phyloP scores from a whole-genome alignment of 2,797 vertebrate genomes.

The Oreochromis grahami region DNA sequence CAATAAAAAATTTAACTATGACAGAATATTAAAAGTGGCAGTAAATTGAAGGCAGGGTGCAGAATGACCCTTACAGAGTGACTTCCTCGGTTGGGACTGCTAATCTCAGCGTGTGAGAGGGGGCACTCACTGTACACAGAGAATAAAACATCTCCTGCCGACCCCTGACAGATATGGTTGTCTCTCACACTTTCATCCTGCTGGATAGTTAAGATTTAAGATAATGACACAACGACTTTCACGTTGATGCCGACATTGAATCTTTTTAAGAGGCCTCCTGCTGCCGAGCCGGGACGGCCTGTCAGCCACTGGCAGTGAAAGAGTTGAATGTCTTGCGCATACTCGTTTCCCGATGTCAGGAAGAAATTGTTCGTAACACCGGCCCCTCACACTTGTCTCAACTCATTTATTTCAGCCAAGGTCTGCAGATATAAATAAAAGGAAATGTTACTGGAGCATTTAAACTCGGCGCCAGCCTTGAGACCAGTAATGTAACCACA shows the following conservation, averaged over 20 bases:
- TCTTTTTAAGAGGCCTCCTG: slow-evolving; percentile 71
- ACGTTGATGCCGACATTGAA: slow-evolving; percentile 75
- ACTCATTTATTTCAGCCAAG: slow-evolving; percentile 85
- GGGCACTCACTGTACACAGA: slow-evolving; percentile 71
- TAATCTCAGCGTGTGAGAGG: slow-evolving; percentile 59
- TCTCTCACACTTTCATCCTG: slow-evolving; percentile 69
- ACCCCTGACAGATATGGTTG: slow-evolving; percentile 72
- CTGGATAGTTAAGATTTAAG: slow-evolving; percentile 75
- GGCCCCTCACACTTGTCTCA: slow-evolving; percentile 77
- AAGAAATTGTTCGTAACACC: slow-evolving; percentile 80
- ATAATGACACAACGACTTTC: slow-evolving; percentile 79
- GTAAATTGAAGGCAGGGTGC: slow-evolving; percentile 75
- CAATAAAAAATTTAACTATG: slow-evolving; percentile 79
- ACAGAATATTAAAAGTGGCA: slow-evolving; percentile 82
- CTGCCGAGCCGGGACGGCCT: slow-evolving; percentile 59
- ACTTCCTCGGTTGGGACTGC: slow-evolving; percentile 60
- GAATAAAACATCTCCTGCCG: slow-evolving; percentile 68
- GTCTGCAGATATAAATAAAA: slow-evolving; percentile 86
- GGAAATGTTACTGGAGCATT: slow-evolving; percentile 82
- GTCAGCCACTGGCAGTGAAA: slow-evolving; percentile 74
- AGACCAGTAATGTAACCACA: slow-evolving; percentile 80
- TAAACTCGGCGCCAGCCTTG: slow-evolving; percentile 80
- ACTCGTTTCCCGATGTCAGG: slow-evolving; percentile 66
- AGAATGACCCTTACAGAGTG: slow-evolving; percentile 72
- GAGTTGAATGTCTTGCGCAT: slow-evolving; percentile 74